Conservation (phyloP, 2,888 invertebrate species). For the Polydrusus cervinus region DNA sequence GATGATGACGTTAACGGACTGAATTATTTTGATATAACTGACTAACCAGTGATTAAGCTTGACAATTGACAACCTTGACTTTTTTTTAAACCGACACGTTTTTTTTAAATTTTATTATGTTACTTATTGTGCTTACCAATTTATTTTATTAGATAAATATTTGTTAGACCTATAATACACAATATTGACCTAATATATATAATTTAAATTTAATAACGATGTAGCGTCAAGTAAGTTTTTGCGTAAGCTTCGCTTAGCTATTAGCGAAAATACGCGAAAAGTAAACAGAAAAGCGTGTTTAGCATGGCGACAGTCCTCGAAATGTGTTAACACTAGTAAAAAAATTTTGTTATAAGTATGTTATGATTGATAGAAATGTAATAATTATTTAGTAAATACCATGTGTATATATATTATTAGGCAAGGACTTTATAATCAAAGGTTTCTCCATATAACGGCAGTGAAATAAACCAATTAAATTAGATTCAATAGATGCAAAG, state of each 20-base stretch:
- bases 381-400: conserved; percentile 50
- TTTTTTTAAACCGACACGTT: conserved; percentile 1
- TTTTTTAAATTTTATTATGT: neutral
- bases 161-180: conserved; percentile 1
- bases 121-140: conserved; percentile 4
- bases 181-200: conserved; percentile 12
- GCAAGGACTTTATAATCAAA: conserved; percentile 41
- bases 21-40: too few species aligned
- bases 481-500: too few species aligned
- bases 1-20: too few species aligned
- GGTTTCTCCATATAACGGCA: conserved; percentile 2
- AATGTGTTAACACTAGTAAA: conserved; percentile 58
- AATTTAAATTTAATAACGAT: conserved; percentile 21
- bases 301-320: conserved; percentile 57
- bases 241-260: conserved; percentile 40
- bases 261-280: conserved; percentile 55
- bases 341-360: conserved; percentile 39
- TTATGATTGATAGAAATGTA: conserved; percentile 37
- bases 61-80: too few species aligned
- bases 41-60: too few species aligned
- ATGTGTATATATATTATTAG: conserved; percentile 1
- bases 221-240: conserved; percentile 34
- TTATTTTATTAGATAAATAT: conserved; percentile 6
- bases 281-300: conserved; percentile 59
- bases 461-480: too few species aligned